Evolutionary conservation across 1,140 invertebrate species (phyloP), one percentile per base, ranked within the genome.

Genomic region (Papilio xuthus): DNA sequence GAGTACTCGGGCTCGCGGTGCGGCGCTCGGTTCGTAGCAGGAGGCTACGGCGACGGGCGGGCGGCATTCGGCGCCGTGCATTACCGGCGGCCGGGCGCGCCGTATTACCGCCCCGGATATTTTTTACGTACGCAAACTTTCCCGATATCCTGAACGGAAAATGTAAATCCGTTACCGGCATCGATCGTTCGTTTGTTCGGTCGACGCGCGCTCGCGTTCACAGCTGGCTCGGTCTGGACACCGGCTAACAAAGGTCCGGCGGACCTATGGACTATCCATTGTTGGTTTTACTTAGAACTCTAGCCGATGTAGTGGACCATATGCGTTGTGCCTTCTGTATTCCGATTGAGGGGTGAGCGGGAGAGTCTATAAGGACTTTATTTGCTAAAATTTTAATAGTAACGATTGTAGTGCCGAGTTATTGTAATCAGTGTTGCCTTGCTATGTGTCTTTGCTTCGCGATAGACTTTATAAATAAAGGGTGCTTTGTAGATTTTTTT

Each of bases 371-470:
- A 77, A 70, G 81, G 84, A 87, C 82, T 79, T 70, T 67, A 82
- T 89, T 89, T 87, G 86, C 86, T 87, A 81, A 82, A 85, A 80
- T 87, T 86, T 83, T 85, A 85, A 83, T 86, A 87, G 86, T 84
- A 84, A 85, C 79, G 78, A 87, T 86, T 88, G 88, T 90, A 88
- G 84, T 81, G 88, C 83, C 81, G 83, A 86, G 73, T 80, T 82
- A 86, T 82, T 86, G 83, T 90, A 89, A 91, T 91, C 85, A 88
- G 89, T 93, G 91, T 92, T 93, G 92, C 92, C 92, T 93, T 93
- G 91, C 89, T 90, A 90, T 88, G 92, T 93, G 92, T 92, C 91
- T 92, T 93, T 90, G 91, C 90, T 93, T 89, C 87, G 92, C 90
- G 85, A 85, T 92, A 90, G 85, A 89, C 84, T 81, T 88, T 86